Conservation (phyloP, 1,140 invertebrate species). For the Lepidurus apus region DNA sequence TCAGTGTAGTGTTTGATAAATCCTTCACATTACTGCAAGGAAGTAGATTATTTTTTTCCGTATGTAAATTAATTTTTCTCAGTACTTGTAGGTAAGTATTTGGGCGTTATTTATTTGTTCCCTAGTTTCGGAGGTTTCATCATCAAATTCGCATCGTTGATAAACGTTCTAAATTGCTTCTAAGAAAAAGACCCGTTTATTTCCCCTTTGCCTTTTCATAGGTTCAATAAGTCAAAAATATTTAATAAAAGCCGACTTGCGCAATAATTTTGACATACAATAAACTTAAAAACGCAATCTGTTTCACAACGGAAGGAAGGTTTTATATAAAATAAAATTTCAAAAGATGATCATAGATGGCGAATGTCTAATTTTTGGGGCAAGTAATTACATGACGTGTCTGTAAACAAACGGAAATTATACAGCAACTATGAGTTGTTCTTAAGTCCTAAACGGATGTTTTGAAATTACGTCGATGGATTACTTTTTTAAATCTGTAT, state of each 20-base stretch:
- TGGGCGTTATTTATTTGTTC: neutral
- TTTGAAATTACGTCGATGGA: neutral
- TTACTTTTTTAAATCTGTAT: slow-evolving; percentile 29
- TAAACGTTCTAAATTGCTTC: neutral
- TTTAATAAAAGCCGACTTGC: too few species aligned
- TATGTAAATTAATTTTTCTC: too few species aligned
- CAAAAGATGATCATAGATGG: neutral
- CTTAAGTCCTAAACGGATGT: neutral
- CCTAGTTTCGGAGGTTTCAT: neutral
- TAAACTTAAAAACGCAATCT: too few species aligned
- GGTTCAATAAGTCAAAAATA: neutral
- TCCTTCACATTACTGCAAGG: too few species aligned
- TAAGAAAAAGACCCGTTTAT: neutral
- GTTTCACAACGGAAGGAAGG: too few species aligned
- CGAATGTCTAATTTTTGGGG: neutral
- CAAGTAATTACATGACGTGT: neutral
- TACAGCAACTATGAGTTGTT: neutral
- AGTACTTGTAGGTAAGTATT: neutral
- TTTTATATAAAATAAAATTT: too few species aligned
- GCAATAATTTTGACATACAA: too few species aligned
- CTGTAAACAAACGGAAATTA: neutral
- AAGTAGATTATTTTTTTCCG: too few species aligned
- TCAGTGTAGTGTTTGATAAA: too few species aligned
- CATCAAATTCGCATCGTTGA: neutral
- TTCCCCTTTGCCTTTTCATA: neutral